These are phyloP conservation scores for Periophthalmus modestus DNA, from an alignment of 2,113 vertebrate species.

Conservation along the genomic window DNA sequence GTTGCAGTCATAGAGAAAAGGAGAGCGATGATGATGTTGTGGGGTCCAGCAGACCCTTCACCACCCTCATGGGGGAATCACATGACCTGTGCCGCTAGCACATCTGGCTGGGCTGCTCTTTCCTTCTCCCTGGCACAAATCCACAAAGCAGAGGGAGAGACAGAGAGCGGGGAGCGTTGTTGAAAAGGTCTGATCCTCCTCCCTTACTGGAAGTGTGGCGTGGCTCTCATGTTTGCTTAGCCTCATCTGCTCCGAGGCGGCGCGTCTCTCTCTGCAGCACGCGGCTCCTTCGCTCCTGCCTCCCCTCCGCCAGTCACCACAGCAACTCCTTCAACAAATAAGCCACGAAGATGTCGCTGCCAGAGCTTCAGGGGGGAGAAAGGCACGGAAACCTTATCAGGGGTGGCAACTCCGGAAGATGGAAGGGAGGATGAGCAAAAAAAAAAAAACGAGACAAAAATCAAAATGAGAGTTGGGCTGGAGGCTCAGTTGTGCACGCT, in stretches of 20 bases:
- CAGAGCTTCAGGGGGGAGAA: conserved; percentile 53
- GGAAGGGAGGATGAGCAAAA: conserved; percentile 36
- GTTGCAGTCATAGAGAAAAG: conserved; percentile 67
- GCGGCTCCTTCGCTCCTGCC: conserved; percentile 70
- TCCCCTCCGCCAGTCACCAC: conserved; percentile 81
- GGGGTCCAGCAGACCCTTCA: conserved; percentile 70
- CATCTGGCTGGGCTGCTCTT: conserved; percentile 58
- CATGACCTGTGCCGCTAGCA: conserved; percentile 60
- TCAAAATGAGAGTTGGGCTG: conserved; percentile 36
- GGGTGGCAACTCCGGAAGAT: conserved; percentile 48
- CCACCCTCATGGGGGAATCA: conserved; percentile 63
- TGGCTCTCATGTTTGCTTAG: conserved; percentile 65
- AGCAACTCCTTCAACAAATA: conserved; percentile 95
- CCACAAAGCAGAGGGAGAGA: conserved; percentile 19
- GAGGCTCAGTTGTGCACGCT: conserved; percentile 48
- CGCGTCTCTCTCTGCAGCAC: conserved; percentile 52
- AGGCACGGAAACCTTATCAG: conserved; percentile 64
- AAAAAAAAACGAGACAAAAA: conserved; percentile 18
- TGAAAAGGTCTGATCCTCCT: conserved; percentile 32
- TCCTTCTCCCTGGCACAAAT: conserved; percentile 53
- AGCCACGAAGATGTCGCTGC: conserved; percentile 64
- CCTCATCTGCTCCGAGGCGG: conserved; percentile 56
- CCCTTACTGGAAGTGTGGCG: conserved; percentile 60
- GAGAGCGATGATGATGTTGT: conserved; percentile 50
- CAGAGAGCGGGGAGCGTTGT: conserved; percentile 18